Conservation (phyloP, 2,797 vertebrate genomes). For the Tachyglossus aculeatus region DNA sequence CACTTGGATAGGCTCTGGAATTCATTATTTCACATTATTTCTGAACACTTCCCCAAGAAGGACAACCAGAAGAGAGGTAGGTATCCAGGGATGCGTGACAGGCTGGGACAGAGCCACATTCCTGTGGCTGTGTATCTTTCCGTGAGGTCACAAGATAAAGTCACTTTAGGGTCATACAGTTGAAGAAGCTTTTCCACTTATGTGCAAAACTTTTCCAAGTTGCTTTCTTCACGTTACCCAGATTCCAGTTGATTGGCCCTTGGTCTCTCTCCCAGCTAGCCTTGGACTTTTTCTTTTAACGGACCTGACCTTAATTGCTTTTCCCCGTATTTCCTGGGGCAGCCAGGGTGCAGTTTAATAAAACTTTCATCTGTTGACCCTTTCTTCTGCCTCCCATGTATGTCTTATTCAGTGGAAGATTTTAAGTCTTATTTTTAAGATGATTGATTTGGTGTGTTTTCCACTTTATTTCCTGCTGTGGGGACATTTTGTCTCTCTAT, state of each 20-base stretch:
- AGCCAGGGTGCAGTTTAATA: constrained; percentile 48
- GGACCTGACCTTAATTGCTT: constrained; percentile 54
- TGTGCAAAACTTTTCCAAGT: constrained; percentile 15
- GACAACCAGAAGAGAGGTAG: too few species aligned
- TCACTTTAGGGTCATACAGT: not conserved
- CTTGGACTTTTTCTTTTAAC: constrained; percentile 43
- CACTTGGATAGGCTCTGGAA: too few species aligned
- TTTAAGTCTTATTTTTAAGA: constrained; percentile 56
- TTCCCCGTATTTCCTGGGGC: constrained; percentile 37
- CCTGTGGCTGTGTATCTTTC: too few species aligned
- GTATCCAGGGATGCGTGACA: too few species aligned
- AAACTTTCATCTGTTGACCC: constrained; percentile 38
- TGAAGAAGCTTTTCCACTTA: not conserved
- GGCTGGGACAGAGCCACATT: too few species aligned
- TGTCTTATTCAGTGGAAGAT: constrained; percentile 40
- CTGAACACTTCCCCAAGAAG: too few species aligned
- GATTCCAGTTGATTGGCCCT: not conserved
- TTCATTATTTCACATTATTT: too few species aligned
- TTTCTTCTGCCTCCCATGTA: constrained; percentile 41
- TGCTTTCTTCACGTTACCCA: constrained; percentile 26
- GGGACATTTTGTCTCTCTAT: constrained; percentile 52
- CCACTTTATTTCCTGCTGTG: constrained; percentile 50
- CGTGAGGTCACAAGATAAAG: too few species aligned
- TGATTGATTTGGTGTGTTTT: constrained; percentile 60
- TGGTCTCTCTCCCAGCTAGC: constrained; percentile 40